A percentile compares a stretch with the other conserved stretches of the same genome.
Evolutionary conservation across 1,140 invertebrate species (phyloP).

Genomic region (Zaprionus africanus): DNA sequence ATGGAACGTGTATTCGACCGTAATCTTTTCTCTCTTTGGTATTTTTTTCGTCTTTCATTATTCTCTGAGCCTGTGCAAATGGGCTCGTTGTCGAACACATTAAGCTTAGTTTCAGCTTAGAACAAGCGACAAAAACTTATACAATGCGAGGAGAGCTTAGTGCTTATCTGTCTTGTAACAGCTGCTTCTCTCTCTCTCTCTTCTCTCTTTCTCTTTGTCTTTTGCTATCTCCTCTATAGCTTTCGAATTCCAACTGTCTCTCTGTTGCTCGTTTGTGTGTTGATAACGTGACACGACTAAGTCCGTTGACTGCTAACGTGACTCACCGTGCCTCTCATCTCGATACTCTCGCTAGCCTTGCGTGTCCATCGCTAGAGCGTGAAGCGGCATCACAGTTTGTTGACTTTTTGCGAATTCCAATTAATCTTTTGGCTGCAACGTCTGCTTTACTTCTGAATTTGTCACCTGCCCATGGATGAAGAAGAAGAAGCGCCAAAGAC

Average conservation of each 20-base stretch:
- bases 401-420: conserved; percentile 44
- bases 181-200: background rate
- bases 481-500: conserved; percentile 8
- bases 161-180: background rate
- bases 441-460: conserved; percentile 48
- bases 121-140: too few relatives aligned
- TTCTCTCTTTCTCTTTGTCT: too few relatives aligned
- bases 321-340: too few relatives aligned
- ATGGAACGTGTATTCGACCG: too few relatives aligned
- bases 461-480: conserved; percentile 29
- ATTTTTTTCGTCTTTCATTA: too few relatives aligned
- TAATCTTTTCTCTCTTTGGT: too few relatives aligned
- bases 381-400: background rate
- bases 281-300: background rate
- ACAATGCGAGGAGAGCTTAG: background rate
- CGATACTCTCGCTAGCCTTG: background rate
- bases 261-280: background rate
- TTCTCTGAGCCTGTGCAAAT: too few relatives aligned
- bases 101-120: too few relatives aligned
- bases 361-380: background rate
- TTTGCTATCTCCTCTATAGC: background rate
- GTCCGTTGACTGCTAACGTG: background rate
- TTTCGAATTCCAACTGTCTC: background rate
- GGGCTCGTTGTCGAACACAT: too few relatives aligned
- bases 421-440: conserved; percentile 52